phyloP scores from a whole-genome alignment of 2,797 vertebrate genomes.

The Acanthornis magna region DNA sequence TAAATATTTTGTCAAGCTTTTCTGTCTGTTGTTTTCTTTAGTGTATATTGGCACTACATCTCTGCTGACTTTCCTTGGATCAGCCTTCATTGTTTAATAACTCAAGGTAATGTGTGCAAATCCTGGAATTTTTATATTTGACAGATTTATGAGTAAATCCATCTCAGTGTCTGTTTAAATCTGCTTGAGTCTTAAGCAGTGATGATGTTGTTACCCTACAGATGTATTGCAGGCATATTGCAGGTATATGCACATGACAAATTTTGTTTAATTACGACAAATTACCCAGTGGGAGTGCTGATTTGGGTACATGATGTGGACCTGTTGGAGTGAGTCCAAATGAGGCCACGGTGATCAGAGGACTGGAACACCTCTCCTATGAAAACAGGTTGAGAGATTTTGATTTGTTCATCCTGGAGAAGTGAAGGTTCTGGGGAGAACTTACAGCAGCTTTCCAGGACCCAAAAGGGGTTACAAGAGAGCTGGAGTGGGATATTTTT shows the following conservation, averaged over 20 bases:
- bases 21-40: background rate
- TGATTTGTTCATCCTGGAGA: background rate
- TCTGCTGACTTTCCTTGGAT: background rate
- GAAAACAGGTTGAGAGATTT: background rate
- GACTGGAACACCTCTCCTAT: background rate
- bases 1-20: background rate
- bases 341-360: background rate
- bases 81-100: background rate
- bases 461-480: background rate
- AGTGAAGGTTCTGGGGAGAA: background rate
- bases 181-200: background rate
- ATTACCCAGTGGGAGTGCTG: background rate
- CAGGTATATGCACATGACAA: background rate
- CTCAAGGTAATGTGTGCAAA: background rate
- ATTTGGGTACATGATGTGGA: rapidly evolving
- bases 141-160: background rate
- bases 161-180: background rate
- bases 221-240: background rate
- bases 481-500: background rate
- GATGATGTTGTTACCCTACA: background rate
- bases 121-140: background rate
- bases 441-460: background rate
- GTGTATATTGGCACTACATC: background rate
- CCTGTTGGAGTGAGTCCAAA: background rate
- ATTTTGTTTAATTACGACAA: background rate